Base-by-base conservation (phyloP, 2,888 invertebrate genomes). In the Drosophila peninsularis region DNA sequence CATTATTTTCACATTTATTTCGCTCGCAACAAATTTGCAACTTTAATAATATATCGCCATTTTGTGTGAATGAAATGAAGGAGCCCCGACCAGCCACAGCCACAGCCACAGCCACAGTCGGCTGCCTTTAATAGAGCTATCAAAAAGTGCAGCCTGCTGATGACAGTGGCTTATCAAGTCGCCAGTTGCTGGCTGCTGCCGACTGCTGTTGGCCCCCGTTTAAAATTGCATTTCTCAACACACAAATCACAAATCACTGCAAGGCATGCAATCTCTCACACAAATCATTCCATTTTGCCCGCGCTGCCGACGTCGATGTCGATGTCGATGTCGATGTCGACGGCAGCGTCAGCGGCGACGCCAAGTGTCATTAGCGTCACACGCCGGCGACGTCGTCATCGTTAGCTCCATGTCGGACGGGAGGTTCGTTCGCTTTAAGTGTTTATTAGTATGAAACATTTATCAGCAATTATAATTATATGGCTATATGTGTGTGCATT, bases 391-490 rank as follows among this genome's bases (percentile, higher is more conserved):
- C 55, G 70, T 34, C 53, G 61, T 44, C 60, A 56, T 75, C 75
- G 72, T 76, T 75, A 71, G 76, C 68, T 67, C 54, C 50, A 63
- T 62, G 62, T 62, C 42, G 57, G 61, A 65, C 64, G 52, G 58
- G 57, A 63, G 73, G 49, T 61, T 77, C 71, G 77, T 66, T 80
- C 63, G 78, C 73, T 78, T 79, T 81, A 82, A 72, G 88, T 88
- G 88, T 85, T 85, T 85, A 86, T 83, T 83, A 83, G 87, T 86
- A 83, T 75, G 79, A 82, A 82, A 79, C 90, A 90, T 90, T 90
- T 90, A 90, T 91, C 91, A 91, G 91, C 89, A 90, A 90, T 91
- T 90, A 91, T 90, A 90, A 90, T 91, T 91, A 83, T 90, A 81
- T 78, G 86, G 73, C 80, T 62, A 64, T 75, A 70, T 75, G 74